Base-by-base conservation (phyloP, 2,113 vertebrate species). In the Megaceryle maxima region DNA sequence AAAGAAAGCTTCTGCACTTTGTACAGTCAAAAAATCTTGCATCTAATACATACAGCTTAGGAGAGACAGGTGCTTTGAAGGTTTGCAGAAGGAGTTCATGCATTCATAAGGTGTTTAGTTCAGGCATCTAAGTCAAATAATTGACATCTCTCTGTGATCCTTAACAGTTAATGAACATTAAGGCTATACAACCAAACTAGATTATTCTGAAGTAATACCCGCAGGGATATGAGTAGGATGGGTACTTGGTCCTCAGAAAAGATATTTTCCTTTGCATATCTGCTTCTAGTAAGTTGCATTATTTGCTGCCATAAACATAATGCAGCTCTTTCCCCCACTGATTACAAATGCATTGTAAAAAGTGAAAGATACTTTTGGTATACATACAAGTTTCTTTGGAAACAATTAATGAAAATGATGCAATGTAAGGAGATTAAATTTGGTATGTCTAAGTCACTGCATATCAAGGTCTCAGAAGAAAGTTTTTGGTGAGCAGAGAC, bases 61-160 rank as follows among this genome's bases (percentile, higher is more conserved):
- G 29, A 75, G 24, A 33, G 6, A 33, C 4, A 64, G 50, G 13
- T 67, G 10, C 5, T 91, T 35, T 55, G 14, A 51, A 69, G 9
- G 13, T 82, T 87, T 94, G 68, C 6, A 67, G 43, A 55, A 8
- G 19, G 22, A 82, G 4, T 3, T 63, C 13, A 16, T 28, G 7
- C 2, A 17, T 9, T 91, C 9, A 2, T 43, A 56, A 55, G 11
- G 4, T 39, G 15, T 21, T 51, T 74, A 8, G 51, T 59, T 75
- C 35, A 81, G 68, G 5, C 16, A 46, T 35, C 12, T 51, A 35
- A 76, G 13, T 22, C 15, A 72, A 29, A 41, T 57, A 26, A 33
- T 29, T 59, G 22, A 39, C 9, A 20, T 66, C 4, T 37, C 11
- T 70, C 50, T 0, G 0, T 55, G 9, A 18, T 69, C 59, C 28